phyloP scores from a whole-genome alignment of 2,888 invertebrate genomes.

The Elmis aenea region DNA sequence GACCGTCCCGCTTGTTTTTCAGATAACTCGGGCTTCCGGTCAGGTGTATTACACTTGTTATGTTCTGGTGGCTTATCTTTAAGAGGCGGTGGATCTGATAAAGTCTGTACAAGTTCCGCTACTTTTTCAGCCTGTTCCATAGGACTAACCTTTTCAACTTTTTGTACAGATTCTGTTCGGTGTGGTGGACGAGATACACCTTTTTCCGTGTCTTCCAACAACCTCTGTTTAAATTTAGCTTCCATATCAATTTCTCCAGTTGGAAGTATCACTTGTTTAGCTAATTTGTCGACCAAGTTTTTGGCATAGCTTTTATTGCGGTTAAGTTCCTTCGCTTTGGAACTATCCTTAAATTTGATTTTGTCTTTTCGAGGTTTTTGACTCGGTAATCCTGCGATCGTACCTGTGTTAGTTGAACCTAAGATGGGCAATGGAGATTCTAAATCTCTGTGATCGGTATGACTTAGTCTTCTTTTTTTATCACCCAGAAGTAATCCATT shows the following conservation, averaged over 20 bases:
- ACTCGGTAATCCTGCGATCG: constrained; percentile 49
- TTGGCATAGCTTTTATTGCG: constrained; percentile 56
- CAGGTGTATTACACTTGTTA: constrained; percentile 42
- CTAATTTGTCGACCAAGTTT: constrained; percentile 50
- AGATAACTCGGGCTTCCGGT: constrained; percentile 32
- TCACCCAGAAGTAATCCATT: constrained; percentile 60
- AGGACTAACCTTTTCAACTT: constrained; percentile 22
- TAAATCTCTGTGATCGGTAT: constrained; percentile 44
- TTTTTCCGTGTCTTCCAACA: constrained; percentile 48
- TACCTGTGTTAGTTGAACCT: constrained; percentile 68
- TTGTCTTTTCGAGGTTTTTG: constrained; percentile 42
- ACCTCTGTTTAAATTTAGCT: constrained; percentile 56
- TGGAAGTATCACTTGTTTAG: constrained; percentile 44
- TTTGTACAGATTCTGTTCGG: constrained; percentile 32
- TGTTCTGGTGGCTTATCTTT: constrained; percentile 42
- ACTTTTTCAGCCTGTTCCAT: constrained; percentile 26
- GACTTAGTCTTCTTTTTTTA: constrained; percentile 60
- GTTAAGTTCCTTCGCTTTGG: constrained; percentile 40
- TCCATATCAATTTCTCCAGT: constrained; percentile 50
- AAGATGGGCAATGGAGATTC: constrained; percentile 42
- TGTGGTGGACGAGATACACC: constrained; percentile 39
- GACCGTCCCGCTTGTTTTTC: constrained; percentile 37
- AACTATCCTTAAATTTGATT: constrained; percentile 41
- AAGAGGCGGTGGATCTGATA: constrained; percentile 28
- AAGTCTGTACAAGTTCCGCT: constrained; percentile 29